A percentile compares a stretch with the other conserved stretches of the same genome.
Conservation (phyloP, 2,888 invertebrate species). For the Alsophila aescularia region DNA sequence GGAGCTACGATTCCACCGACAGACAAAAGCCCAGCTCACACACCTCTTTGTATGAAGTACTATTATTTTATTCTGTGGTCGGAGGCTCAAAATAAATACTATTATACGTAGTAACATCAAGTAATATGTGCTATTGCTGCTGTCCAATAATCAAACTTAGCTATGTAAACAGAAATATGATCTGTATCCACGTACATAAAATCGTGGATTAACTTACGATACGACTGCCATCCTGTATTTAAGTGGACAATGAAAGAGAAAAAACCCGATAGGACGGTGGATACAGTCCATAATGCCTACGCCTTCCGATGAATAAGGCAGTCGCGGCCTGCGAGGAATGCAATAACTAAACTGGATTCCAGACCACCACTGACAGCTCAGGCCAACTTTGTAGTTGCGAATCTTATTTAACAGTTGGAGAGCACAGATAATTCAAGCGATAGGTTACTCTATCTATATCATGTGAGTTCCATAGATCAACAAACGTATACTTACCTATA, state of each 20-base stretch:
- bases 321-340: conserved; percentile 37
- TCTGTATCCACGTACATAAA: conserved; percentile 3
- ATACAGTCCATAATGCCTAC: conserved; percentile 24
- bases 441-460: no score
- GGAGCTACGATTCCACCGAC: no score
- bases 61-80: no score
- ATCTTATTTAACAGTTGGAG: conserved; percentile 1
- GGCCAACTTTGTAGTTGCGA: conserved; percentile 17
- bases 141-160: neutral
- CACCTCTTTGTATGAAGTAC: no score
- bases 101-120: no score
- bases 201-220: conserved; percentile 24
- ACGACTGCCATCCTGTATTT: conserved; percentile 18
- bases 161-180: neutral
- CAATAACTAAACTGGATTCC: conserved; percentile 51
- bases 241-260: conserved; percentile 26
- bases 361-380: conserved; percentile 26
- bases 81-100: no score
- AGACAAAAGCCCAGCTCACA: no score
- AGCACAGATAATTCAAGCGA: neutral
- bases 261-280: conserved; percentile 18
- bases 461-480: no score
- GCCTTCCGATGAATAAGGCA: conserved; percentile 32
- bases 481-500: no score
- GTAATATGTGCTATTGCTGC: no score